These are phyloP conservation scores for Hyles vespertilio DNA, from an alignment of 1,140 invertebrate species.

Conservation along the genomic window DNA sequence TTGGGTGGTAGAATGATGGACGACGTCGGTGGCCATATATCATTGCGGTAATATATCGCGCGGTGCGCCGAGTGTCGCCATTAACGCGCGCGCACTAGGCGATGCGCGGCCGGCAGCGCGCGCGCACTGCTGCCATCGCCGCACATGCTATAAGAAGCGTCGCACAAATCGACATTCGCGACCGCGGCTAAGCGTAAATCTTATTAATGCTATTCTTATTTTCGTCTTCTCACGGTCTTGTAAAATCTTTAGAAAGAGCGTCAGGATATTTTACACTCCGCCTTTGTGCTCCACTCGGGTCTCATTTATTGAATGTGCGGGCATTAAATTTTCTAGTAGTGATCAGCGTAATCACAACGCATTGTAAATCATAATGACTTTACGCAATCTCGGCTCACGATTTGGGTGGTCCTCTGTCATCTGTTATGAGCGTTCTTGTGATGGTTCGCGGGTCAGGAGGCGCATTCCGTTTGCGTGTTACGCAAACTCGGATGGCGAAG, in stretches of 20 bases:
- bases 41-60: conserved; percentile 68
- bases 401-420: conserved; percentile 52
- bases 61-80: conserved; percentile 69
- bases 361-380: conserved; percentile 45
- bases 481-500: conserved; percentile 47
- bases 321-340: conserved; percentile 42
- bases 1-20: conserved; percentile 72
- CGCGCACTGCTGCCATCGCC: conserved; percentile 16
- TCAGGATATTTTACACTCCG: conserved; percentile 13
- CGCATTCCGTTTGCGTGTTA: conserved; percentile 37
- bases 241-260: conserved; percentile 52
- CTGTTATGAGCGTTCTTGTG: conserved; percentile 37
- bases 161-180: conserved; percentile 65
- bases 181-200: conserved; percentile 68
- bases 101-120: conserved; percentile 33
- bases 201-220: conserved; percentile 72
- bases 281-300: conserved; percentile 35
- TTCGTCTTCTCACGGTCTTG: conserved; percentile 54
- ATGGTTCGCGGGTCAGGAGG: conserved; percentile 52
- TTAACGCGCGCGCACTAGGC: conserved; percentile 68
- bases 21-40: conserved; percentile 69
- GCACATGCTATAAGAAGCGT: conserved; percentile 51
- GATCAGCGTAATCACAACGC: conserved; percentile 45
- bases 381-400: conserved; percentile 31
- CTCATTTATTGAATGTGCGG: conserved; percentile 20